Evolutionary conservation across 2,888 invertebrate species (phyloP), one percentile per base, ranked within the genome.

Genomic region (Parnassius mnemosyne): DNA sequence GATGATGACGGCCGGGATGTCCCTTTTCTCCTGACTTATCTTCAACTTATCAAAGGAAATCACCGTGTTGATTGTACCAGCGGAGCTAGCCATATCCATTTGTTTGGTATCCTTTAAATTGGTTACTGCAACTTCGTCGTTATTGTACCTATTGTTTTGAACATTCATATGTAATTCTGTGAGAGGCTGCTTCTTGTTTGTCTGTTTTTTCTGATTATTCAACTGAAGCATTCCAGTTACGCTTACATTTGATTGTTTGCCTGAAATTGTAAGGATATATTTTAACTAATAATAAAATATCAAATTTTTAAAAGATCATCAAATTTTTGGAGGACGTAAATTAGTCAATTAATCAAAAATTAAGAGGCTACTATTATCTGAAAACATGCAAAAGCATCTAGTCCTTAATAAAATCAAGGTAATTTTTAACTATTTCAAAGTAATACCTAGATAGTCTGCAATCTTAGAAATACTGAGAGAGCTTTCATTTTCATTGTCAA

Each of bases 401-500:
- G 7, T 7, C 34, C 5, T 34, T 34, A 34, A 34, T 34, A 34
- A 34, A 34, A 34, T 34, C 7, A 34, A 34, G 5, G 0, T 5
- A 34, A 7, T 34, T 34, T 34, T 9, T 13, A 42, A n/a, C 9
- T 53, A 20, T 47, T 41, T 47, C 7, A 5, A 20, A 44, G 10
- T 52, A 68, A 77, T 73, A 89, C 90, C 86, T 52, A 91, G 75
- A 72, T 81, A 86, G 68, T 87, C 88, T 46, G 85, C 86, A 71
- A 91, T 90, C 68, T 82, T 87, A 0, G 90, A 89, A 65, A 89
- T 78, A 65, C 88, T 89, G 25, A 90, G 68, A 2, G 90, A 90
- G 71, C 83, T 81, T 44, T 89, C 88, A 57, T 57, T 62, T 47
- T 62, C 63, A 53, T 63, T 63, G 41, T 63, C 63, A 1, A 73